Evolutionary conservation across 1,140 invertebrate species (phyloP).

Genomic region (Psilanteris sp.): DNA sequence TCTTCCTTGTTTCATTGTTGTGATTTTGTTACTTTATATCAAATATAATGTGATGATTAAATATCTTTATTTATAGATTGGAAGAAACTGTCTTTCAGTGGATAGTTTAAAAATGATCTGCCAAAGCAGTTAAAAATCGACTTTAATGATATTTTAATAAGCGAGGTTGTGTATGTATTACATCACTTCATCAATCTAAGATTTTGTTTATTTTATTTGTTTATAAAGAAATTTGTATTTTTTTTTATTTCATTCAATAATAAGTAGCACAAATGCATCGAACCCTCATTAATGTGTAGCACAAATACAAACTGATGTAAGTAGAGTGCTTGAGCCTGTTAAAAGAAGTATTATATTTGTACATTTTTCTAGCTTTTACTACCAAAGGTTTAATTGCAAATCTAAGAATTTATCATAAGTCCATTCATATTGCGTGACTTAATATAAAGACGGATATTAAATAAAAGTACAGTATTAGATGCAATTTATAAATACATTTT

Average conservation of each 20-base stretch:
- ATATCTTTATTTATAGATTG: too few species aligned
- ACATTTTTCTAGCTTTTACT: conserved; percentile 58
- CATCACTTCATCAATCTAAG: too few species aligned
- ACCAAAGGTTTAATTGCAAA: conserved; percentile 62
- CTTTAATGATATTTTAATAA: conserved; percentile 5
- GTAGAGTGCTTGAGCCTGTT: conserved; percentile 49
- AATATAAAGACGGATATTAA: too few species aligned
- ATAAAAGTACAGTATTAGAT: conserved; percentile 17
- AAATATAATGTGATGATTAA: too few species aligned
- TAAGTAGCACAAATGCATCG: conserved; percentile 7
- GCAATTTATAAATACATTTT: conserved; percentile 18
- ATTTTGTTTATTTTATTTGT: too few species aligned
- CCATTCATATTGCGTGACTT: too few species aligned
- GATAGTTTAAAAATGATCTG: too few species aligned
- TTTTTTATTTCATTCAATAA: conserved; percentile 11
- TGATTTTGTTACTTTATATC: too few species aligned
- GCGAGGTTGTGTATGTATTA: neutral
- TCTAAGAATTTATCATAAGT: too few species aligned
- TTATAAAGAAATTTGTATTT: too few species aligned
- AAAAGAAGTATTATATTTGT: conserved; percentile 62
- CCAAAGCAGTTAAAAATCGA: conserved; percentile 34
- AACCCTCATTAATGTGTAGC: conserved; percentile 10
- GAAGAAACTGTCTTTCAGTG: too few species aligned
- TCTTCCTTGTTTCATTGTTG: too few species aligned
- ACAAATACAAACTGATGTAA: conserved; percentile 18